Percentiles rank a stretch among this genome's conserved stretches.
Conservation (phyloP, 2,113 vertebrate species). For the Dendrocopos noguchii region DNA sequence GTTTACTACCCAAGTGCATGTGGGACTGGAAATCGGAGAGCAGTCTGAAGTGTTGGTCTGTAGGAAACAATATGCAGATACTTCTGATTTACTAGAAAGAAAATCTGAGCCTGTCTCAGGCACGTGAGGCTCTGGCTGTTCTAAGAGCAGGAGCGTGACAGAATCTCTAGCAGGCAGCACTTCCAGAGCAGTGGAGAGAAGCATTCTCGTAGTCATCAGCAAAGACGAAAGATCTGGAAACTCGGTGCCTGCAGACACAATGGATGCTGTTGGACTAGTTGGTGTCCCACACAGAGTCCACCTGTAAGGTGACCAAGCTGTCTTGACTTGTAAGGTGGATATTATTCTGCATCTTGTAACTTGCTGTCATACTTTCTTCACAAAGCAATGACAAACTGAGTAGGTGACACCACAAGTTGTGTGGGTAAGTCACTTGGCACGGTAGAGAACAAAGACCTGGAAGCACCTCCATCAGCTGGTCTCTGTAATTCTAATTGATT, state of each 20-base stretch:
- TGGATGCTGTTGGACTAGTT: background rate
- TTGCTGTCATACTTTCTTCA: background rate
- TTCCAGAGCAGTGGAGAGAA: background rate
- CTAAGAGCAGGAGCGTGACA: background rate
- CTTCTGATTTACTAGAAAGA: background rate
- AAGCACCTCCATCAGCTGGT: background rate
- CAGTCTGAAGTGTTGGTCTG: background rate
- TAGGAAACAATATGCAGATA: background rate
- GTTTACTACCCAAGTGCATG: background rate
- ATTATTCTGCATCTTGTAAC: background rate
- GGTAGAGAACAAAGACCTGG: background rate
- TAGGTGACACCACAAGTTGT: background rate
- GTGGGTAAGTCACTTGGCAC: background rate
- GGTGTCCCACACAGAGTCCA: background rate
- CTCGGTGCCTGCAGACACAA: background rate
- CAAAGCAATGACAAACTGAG: background rate
- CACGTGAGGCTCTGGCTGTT: background rate
- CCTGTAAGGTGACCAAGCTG: background rate
- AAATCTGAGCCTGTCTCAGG: background rate
- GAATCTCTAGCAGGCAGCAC: background rate
- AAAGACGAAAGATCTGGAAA: slow-evolving; percentile 43
- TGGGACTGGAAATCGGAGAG: background rate
- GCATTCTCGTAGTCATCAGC: background rate
- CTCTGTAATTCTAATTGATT: background rate
- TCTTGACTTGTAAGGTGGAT: background rate